Base-by-base conservation (phyloP, 1,140 invertebrate species). In the Pseudomyrmex sp. region DNA sequence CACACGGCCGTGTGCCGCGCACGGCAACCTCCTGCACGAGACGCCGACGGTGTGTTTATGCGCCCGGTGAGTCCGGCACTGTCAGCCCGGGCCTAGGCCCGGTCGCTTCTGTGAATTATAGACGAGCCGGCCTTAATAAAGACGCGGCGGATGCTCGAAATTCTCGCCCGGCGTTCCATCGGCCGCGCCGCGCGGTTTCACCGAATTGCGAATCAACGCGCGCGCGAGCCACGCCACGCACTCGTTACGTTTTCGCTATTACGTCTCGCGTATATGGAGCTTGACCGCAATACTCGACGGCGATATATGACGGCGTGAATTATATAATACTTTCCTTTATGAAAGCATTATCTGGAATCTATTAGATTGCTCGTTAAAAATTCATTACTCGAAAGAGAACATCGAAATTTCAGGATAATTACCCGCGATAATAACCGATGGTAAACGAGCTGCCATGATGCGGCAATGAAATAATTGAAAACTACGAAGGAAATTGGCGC, bases 101-200 rank as follows among this genome's bases (percentile, higher is more conserved):
- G 35, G 35, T 61, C 54, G 77, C 54, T 56, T 44, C 79, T 48
- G 85, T 90, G 89, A 90, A 89, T 90, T 90, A 90, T 90, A 85
- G 90, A 90, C 82, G 79, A 83, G 83, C 84, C 59, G 48, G 62
- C 77, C 84, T 87, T 89, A 90, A 90, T 90, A 85, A 90, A 90
- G 89, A 88, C 89, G 83, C 75, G 84, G 66, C 70, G 86, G 82
- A 84, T 88, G 83, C 75, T 76, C 84, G 87, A 90, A 91, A 90
- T 91, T 91, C 90, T 91, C 89, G 66, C 20, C 82, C 85, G 63
- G 88, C 88, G 88, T 89, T 89, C 90, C 89, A 85, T 87, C 35
- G 63, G 76, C n/a, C 76, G 82, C 35, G 56, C 50, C 72, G 54
- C 54, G n/a, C 83, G 76, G 62, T 85, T 75, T 77, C 77, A 70